Base-by-base conservation (phyloP, 2,888 invertebrate species). In the Catocala nupta region DNA sequence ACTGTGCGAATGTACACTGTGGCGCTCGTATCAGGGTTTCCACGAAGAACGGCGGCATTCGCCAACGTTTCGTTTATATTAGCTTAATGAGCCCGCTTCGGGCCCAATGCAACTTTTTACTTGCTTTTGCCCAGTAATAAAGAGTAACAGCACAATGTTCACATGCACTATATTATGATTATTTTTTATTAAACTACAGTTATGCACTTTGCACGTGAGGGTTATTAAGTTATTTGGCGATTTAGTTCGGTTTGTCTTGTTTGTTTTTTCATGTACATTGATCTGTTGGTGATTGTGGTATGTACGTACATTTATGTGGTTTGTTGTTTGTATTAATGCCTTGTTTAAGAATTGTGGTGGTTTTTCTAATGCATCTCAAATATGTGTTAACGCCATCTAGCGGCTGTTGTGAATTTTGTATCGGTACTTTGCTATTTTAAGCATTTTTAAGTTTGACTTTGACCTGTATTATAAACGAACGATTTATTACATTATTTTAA, bases 1-100 rank as follows among this genome's bases (percentile, higher is more conserved):
- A 39, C 36, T 9, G 36, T 39, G 9, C 36, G 8, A 39, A 7
- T 8, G 5, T 68, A 55, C 62, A 63, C 81, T 85, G 77, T 80
- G 78, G 9, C 63, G 59, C 52, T 47, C 59, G 63, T 44, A 67
- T 60, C 68, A 68, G 69, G 70, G 55, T 68, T 91, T 91, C 90
- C 77, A 67, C 81, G 91, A 90, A 90, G 75, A 78, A 70, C 65
- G 75, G 70, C 80, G 83, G 85, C 78, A 81, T 81, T 83, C 81
- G 74, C 65, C 82, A 82, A 80, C 67, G 77, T 81, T 86, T 82
- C 85, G 84, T 90, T 88, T 88, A 88, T 88, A 88, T 89, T 88
- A 87, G 84, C 86, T 85, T 91, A 92, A 92, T 91, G 92, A 91
- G 87, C 75, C 67, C 78, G 75, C 78, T 70, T 68, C 73, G 64